phyloP scores from a whole-genome alignment of 2,797 vertebrate genomes.

The Nyctalus aviator region DNA sequence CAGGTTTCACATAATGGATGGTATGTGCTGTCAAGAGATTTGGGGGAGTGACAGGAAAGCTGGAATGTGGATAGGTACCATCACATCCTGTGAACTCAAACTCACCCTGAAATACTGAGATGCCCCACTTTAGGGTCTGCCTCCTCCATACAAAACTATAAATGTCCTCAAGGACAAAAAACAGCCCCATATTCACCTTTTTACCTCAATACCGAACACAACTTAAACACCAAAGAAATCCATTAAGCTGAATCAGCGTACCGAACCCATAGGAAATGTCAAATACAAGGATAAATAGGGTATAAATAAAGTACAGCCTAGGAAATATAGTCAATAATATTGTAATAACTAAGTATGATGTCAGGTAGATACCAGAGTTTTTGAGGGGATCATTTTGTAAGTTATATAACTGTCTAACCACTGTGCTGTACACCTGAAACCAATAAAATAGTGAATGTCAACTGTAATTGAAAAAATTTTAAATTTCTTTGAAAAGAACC shows the following conservation, averaged over 20 bases:
- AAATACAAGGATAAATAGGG: neutral
- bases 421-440: neutral
- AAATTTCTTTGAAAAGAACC: neutral
- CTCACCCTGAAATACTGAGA: rapidly evolving
- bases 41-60: neutral
- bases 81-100: neutral
- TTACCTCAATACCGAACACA: neutral
- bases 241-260: neutral
- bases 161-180: neutral
- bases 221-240: neutral
- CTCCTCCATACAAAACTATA: neutral
- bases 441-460: neutral
- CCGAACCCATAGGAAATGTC: neutral
- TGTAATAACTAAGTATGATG: neutral
- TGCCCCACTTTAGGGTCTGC: neutral
- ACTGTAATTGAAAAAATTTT: neutral
- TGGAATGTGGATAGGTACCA: neutral
- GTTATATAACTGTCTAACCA: neutral
- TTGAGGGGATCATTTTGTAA: neutral
- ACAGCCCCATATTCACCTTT: neutral
- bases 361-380: neutral
- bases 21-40: neutral
- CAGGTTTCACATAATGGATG: neutral
- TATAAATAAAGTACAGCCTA: neutral
- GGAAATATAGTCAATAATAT: neutral